Percentiles rank a stretch among this genome's conserved stretches.
These are phyloP conservation scores for Phanerotoma sp. DNA, from an alignment of 2,888 invertebrate genomes.

Conservation along the genomic window DNA sequence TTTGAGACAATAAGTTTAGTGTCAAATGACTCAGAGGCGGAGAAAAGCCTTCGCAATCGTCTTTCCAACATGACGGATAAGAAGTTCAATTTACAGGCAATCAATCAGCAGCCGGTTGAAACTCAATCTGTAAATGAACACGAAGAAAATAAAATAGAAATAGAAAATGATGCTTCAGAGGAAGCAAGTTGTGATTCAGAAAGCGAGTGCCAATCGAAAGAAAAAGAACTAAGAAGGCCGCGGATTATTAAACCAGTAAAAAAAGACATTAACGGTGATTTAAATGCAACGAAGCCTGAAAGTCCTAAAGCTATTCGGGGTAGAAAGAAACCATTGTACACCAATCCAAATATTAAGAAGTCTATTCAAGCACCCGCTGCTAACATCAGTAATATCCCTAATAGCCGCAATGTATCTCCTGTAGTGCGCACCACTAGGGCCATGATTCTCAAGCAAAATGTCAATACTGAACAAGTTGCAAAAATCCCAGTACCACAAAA, in stretches of 20 bases:
- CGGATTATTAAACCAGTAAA: conserved; percentile 60
- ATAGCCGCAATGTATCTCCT: conserved; percentile 51
- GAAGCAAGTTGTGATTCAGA: conserved; percentile 31
- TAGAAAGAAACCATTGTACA: conserved; percentile 69
- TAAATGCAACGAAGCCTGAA: conserved; percentile 45
- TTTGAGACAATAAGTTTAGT: conserved; percentile 70
- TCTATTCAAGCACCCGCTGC: conserved; percentile 48
- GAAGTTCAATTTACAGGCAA: conserved; percentile 25
- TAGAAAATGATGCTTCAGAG: conserved; percentile 20
- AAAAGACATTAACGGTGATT: conserved; percentile 47
- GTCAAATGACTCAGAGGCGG: conserved; percentile 73
- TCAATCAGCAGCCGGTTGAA: conserved; percentile 1
- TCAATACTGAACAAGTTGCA: conserved; percentile 36
- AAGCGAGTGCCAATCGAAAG: conserved; percentile 33
- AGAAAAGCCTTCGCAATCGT: conserved; percentile 58
- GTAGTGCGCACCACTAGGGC: conserved; percentile 51
- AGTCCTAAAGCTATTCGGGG: conserved; percentile 66
- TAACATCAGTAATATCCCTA: conserved; percentile 43
- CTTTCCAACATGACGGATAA: conserved; percentile 15
- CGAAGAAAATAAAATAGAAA: conserved; percentile 33
- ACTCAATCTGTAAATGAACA: neutral
- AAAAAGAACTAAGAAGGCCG: conserved; percentile 50
- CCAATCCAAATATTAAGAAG: conserved; percentile 48
- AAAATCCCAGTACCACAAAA: conserved; percentile 50
- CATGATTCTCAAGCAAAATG: conserved; percentile 49